Base-by-base conservation (phyloP, 2,797 vertebrate species). In the Hyperoplus immaculatus region DNA sequence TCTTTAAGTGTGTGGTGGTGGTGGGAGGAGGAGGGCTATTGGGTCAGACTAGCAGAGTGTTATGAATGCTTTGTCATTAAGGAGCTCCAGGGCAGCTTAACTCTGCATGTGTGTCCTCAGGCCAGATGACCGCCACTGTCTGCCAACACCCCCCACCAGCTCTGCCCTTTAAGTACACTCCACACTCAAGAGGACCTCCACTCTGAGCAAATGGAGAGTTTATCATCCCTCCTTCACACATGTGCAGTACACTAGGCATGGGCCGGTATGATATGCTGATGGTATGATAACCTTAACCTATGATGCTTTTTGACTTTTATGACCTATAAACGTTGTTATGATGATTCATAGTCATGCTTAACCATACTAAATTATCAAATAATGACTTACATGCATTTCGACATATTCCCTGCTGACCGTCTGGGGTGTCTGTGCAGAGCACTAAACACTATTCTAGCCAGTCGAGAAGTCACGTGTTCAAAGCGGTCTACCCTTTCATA, bases 61-160 rank as follows among this genome's bases (percentile, higher is more conserved):
- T 81, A 75, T 69, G 46, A 87, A 77, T 73, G 82, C 76, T 80
- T 86, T 72, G 83, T 87, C 70, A 87, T 89, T 80, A 84, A 86
- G 74, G 78, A n/a, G 72, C 67, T 50, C 53, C 12, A 29, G 56
- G 77, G 70, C 38, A 53, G 55, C 59, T 39, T 5, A 16, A 67
- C 65, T 78, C 15, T 12, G 29, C 3, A 6, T 6, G 54, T 36
- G 65, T 53, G 38, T 75, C 69, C 45, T 63, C 56, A 15, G 71
- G 69, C 4, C 16, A 69, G 59, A 43, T 55, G 69, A 71, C 76
- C 42, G 47, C 62, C 8, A 7, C 85, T 42, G 65, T 70, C 77
- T 36, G 79, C 68, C 71, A 38, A 43, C 50, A 56, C 70, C 14
- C 18, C 21, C 78, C 69, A 45, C 51, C 38, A 39, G 41, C 57